Conservation (phyloP, 1,140 invertebrate genomes). For the Anastrepha ludens region DNA sequence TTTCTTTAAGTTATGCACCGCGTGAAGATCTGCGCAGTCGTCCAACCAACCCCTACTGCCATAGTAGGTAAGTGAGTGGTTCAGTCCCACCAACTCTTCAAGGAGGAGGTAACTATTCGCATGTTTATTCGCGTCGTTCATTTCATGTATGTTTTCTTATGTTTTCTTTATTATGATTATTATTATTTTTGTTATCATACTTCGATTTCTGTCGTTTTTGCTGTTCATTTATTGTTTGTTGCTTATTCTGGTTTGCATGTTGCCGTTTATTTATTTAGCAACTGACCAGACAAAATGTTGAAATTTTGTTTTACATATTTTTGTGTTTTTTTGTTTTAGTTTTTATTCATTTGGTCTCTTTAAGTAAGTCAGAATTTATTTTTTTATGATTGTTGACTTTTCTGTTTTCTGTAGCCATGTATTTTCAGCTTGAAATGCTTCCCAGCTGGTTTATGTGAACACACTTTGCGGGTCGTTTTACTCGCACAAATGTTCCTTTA, state of each 20-base stretch:
- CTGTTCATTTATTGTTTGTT: neutral
- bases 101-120: neutral
- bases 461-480: neutral
- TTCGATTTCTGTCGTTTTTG: slow-evolving; percentile 30
- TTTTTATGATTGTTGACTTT: slow-evolving; percentile 11
- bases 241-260: neutral
- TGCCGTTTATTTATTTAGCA: slow-evolving; percentile 23
- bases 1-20: too few species aligned
- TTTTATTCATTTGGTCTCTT: neutral
- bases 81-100: too few species aligned
- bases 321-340: neutral
- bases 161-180: neutral
- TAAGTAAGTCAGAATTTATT: slow-evolving; percentile 31
- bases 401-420: neutral
- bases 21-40: too few species aligned
- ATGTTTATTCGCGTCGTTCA: slow-evolving; percentile 23
- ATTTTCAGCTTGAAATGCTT: neutral
- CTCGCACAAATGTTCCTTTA: slow-evolving; percentile 25
- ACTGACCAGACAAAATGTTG: slow-evolving; percentile 28
- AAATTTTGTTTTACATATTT: neutral
- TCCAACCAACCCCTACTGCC: too few species aligned
- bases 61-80: too few species aligned
- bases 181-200: neutral
- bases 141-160: neutral
- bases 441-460: slow-evolving; percentile 29